phyloP scores from a whole-genome alignment of 2,113 vertebrate genomes.

The Mellivora capensis region DNA sequence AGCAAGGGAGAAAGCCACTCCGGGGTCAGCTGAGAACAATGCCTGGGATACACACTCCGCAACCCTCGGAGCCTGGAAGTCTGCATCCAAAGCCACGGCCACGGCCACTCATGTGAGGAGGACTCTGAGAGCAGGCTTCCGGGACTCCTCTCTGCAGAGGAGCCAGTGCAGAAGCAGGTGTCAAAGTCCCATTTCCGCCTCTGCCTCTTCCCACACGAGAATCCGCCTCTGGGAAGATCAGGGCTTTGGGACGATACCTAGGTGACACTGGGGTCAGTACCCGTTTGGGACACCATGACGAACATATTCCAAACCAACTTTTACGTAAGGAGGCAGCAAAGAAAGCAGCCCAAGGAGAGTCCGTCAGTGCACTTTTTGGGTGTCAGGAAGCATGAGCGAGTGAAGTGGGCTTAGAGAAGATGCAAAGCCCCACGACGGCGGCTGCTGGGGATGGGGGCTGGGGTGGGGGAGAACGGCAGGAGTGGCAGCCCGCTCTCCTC shows the following conservation, averaged over 20 bases:
- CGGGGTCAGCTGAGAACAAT: not conserved
- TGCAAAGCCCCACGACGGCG: no score
- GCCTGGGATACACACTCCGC: not conserved
- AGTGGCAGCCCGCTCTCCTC: not conserved
- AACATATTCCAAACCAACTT: not conserved
- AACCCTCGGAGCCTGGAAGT: not conserved
- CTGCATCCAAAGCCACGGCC: not conserved
- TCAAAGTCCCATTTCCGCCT: not conserved
- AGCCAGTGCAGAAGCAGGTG: not conserved
- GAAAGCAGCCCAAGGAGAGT: not conserved
- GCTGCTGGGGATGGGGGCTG: accelerated
- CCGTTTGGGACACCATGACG: not conserved
- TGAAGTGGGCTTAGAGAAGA: not conserved
- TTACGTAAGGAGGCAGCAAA: not conserved
- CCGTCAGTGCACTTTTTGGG: not conserved
- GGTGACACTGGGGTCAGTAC: not conserved
- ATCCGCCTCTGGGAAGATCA: not conserved
- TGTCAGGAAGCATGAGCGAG: not conserved
- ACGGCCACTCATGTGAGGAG: accelerated
- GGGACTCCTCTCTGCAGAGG: not conserved
- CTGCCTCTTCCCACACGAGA: not conserved
- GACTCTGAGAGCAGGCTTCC: not conserved
- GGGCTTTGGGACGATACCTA: not conserved
- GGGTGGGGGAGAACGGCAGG: not conserved
- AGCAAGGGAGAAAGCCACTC: not conserved